These are phyloP conservation scores for Acrobasis consociella DNA, from an alignment of 2,888 invertebrate genomes.

Conservation along the genomic window DNA sequence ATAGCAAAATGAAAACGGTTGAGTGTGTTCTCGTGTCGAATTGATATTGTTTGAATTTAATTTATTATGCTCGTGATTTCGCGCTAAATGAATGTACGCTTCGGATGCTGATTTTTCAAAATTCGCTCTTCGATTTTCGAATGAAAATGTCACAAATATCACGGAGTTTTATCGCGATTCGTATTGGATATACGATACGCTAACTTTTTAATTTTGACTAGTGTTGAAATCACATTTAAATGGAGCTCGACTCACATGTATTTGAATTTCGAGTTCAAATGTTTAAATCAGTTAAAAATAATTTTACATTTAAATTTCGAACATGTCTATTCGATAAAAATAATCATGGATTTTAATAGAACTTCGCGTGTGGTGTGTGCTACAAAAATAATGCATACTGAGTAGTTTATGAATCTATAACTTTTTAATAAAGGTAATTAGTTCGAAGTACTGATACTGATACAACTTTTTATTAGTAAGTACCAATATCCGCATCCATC, in stretches of 20 bases:
- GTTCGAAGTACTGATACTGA: background rate
- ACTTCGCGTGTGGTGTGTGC: too few species aligned
- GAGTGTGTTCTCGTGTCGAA: conserved; percentile 74
- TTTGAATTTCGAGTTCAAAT: background rate
- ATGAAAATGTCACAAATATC: conserved; percentile 22
- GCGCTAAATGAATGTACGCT: conserved; percentile 57
- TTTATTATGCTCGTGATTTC: conserved; percentile 48
- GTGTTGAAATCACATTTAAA: conserved; percentile 1
- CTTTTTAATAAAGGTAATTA: too few species aligned
- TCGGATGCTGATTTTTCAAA: conserved; percentile 26
- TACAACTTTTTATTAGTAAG: conserved; percentile 12
- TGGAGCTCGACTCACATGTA: conserved; percentile 1
- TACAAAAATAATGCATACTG: too few species aligned
- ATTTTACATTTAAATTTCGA: background rate
- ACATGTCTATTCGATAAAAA: background rate
- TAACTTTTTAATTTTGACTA: conserved; percentile 21
- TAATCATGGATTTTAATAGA: background rate
- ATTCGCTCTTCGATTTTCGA: conserved; percentile 26
- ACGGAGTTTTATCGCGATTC: background rate
- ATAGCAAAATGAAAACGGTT: conserved; percentile 63
- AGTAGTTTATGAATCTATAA: too few species aligned
- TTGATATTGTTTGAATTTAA: conserved; percentile 74
- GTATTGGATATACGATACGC: background rate
- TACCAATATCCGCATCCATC: conserved; percentile 16
- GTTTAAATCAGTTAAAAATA: conserved; percentile 7